A percentile compares a stretch with the other conserved stretches of the same genome.
Conservation (phyloP, 2,797 vertebrate species). For the Phrynocephalus guinanensis region DNA sequence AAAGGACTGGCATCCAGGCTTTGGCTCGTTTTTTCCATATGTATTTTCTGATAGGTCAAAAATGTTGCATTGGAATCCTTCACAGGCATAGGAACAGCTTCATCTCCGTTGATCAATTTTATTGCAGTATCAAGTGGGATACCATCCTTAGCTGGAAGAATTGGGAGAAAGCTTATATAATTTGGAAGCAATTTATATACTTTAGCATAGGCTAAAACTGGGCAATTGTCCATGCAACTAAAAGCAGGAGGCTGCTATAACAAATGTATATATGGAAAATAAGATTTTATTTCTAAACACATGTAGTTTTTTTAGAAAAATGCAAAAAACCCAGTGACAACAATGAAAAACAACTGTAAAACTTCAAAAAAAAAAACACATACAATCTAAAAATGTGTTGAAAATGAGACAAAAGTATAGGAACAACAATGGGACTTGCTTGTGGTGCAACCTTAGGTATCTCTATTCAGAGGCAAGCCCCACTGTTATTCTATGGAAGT, state of each 20-base stretch:
- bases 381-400: neutral
- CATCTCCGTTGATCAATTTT: constrained; percentile 67
- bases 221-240: neutral
- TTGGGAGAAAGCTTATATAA: neutral
- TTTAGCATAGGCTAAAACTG: neutral
- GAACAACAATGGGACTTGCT: neutral
- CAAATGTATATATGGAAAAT: neutral
- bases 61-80: constrained; percentile 78
- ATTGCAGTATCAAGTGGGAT: constrained; percentile 68
- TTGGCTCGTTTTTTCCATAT: constrained; percentile 77
- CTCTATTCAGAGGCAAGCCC: too few relatives aligned
- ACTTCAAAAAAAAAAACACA: neutral
- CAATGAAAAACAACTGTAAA: neutral
- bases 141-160: constrained; percentile 63
- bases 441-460: neutral
- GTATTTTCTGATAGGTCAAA: constrained; percentile 77
- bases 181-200: neutral
- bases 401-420: neutral
- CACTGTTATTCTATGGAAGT: too few relatives aligned
- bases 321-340: neutral
- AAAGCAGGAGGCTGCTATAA: neutral
- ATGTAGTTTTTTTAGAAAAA: neutral
- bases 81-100: constrained; percentile 55
- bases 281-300: neutral
- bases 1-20: constrained; percentile 64